A percentile compares a stretch with the other conserved stretches of the same genome.
Conservation (phyloP, 2,888 invertebrate species). For the Nephrotoma guestfalica region DNA sequence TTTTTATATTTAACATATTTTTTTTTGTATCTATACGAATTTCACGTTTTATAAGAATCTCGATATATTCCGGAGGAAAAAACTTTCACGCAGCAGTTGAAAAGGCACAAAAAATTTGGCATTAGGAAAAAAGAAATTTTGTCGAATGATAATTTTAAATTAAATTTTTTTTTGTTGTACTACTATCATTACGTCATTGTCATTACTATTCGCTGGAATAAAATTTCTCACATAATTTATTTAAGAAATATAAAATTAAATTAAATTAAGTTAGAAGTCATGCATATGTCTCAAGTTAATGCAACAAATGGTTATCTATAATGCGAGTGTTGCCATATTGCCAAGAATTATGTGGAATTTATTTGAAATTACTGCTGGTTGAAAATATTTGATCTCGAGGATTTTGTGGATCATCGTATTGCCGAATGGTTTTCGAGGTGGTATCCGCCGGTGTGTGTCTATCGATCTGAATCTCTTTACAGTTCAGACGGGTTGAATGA, state of each 20-base stretch:
- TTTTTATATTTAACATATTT: background rate
- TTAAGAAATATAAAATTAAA: background rate
- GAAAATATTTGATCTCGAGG: too few species aligned
- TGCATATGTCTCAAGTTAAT: background rate
- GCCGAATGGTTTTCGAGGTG: too few species aligned
- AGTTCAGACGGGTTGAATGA: too few species aligned
- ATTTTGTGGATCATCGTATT: too few species aligned
- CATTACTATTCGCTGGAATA: background rate
- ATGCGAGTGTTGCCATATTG: background rate
- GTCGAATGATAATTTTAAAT: background rate
- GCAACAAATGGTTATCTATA: background rate
- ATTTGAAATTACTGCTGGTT: too few species aligned
- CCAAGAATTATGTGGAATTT: background rate
- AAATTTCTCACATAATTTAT: background rate
- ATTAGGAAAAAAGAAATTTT: background rate
- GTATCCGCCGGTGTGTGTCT: too few species aligned
- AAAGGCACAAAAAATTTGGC: background rate
- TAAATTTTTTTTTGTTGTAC: background rate
- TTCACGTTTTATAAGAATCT: background rate
- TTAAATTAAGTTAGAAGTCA: background rate
- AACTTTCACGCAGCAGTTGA: background rate
- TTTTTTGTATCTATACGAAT: background rate
- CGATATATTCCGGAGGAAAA: background rate
- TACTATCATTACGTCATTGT: background rate
- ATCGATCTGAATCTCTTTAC: too few species aligned